Evolutionary conservation across 2,797 vertebrate species (phyloP).

Genomic region (Melanotaenia parkinsoni): DNA sequence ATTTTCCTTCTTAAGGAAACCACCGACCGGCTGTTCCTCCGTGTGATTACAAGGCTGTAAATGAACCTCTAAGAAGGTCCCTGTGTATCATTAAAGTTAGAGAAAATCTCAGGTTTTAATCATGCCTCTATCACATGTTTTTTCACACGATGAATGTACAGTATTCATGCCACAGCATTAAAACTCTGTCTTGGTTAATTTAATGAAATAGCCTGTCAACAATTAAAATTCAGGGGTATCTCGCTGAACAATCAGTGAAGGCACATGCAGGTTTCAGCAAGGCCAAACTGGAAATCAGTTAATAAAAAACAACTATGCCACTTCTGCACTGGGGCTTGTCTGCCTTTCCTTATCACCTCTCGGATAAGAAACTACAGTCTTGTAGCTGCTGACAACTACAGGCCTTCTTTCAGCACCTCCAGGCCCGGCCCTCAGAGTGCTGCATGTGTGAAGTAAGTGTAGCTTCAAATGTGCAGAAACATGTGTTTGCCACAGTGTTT

Average conservation of each 20-base stretch:
- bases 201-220: neutral
- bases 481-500: slow-evolving; percentile 72
- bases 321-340: neutral
- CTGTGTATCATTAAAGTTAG: slow-evolving; percentile 25
- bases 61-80: slow-evolving; percentile 49
- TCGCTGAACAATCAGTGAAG: slow-evolving; percentile 9
- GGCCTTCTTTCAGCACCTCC: slow-evolving; percentile 66
- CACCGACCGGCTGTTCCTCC: slow-evolving; percentile 65
- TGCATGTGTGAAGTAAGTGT: slow-evolving; percentile 75
- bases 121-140: neutral
- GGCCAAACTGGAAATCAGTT: slow-evolving; percentile 18
- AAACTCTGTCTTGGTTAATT: neutral
- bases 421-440: slow-evolving; percentile 60
- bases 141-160: neutral
- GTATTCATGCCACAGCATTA: neutral
- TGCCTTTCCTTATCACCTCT: slow-evolving; percentile 16
- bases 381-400: slow-evolving; percentile 60
- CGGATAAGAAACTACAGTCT: slow-evolving; percentile 27
- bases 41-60: slow-evolving; percentile 59
- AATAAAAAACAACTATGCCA: neutral
- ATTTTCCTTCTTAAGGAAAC: slow-evolving; percentile 64
- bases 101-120: neutral
- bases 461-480: slow-evolving; percentile 69
- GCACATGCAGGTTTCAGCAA: slow-evolving; percentile 28
- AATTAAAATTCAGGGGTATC: neutral